Conservation (phyloP, 2,113 vertebrate genomes). For the Casuarius casuarius region DNA sequence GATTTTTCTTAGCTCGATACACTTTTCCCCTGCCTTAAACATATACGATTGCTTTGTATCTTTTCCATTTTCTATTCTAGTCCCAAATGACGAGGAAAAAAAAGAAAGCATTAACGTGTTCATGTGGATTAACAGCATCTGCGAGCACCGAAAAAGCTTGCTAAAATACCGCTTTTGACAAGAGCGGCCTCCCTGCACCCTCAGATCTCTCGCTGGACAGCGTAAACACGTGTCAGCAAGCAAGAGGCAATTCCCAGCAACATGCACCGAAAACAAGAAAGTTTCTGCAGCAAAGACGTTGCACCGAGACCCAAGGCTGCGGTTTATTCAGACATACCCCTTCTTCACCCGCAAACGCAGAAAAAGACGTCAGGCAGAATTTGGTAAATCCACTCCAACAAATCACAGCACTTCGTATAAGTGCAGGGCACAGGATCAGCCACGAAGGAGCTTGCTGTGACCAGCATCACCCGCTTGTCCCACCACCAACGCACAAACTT, state of each 20-base stretch:
- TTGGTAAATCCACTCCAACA: background rate
- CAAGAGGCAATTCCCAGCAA: constrained; percentile 1
- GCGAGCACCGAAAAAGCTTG: background rate
- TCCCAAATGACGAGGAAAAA: background rate
- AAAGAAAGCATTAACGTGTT: background rate
- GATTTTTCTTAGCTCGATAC: background rate
- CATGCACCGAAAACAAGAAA: background rate
- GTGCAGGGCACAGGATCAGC: background rate
- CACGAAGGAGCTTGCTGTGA: background rate
- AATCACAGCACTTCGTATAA: background rate
- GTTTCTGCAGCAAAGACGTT: background rate
- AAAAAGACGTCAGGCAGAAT: background rate
- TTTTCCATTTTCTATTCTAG: background rate
- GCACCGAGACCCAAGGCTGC: background rate
- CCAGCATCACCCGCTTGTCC: background rate
- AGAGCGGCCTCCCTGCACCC: background rate
- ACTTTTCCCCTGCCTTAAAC: background rate
- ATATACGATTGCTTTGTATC: fast-evolving
- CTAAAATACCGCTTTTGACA: background rate
- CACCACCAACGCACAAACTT: background rate
- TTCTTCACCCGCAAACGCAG: background rate
- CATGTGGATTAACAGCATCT: background rate
- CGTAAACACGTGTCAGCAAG: background rate
- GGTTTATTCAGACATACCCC: constrained; percentile 3
- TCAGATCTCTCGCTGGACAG: background rate